These are phyloP conservation scores for Alcedo atthis DNA, from an alignment of 2,797 vertebrate species.

Conservation along the genomic window DNA sequence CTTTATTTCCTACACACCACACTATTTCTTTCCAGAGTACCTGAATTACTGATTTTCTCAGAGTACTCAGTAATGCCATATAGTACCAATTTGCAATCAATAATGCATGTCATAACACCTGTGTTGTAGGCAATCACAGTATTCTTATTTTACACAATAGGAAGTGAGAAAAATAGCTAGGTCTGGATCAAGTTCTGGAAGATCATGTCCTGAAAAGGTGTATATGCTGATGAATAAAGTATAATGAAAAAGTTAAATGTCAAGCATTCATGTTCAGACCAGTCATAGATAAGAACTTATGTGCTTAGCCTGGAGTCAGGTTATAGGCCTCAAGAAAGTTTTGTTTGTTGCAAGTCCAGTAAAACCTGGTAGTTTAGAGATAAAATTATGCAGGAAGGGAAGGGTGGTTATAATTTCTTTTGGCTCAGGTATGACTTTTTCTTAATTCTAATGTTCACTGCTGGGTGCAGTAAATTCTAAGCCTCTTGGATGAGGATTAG, in stretches of 20 bases:
- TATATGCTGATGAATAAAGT: not conserved
- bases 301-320: not conserved
- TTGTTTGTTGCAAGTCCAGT: not conserved
- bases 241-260: not conserved
- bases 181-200: not conserved
- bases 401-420: fast-evolving
- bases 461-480: not conserved
- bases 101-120: not conserved
- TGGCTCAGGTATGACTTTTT: not conserved
- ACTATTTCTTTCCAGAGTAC: not conserved
- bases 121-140: not conserved
- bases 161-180: not conserved
- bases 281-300: fast-evolving
- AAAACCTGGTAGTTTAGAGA: not conserved
- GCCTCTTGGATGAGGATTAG: not conserved
- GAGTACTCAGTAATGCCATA: not conserved
- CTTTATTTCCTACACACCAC: not conserved
- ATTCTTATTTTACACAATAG: not conserved
- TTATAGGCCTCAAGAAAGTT: not conserved
- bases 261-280: not conserved
- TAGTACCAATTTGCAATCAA: not conserved
- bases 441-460: not conserved
- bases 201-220: not conserved
- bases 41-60: not conserved
- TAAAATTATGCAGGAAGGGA: not conserved